These are phyloP conservation scores for Heteromurus nitidus DNA, from an alignment of 2,888 invertebrate species.

Conservation along the genomic window DNA sequence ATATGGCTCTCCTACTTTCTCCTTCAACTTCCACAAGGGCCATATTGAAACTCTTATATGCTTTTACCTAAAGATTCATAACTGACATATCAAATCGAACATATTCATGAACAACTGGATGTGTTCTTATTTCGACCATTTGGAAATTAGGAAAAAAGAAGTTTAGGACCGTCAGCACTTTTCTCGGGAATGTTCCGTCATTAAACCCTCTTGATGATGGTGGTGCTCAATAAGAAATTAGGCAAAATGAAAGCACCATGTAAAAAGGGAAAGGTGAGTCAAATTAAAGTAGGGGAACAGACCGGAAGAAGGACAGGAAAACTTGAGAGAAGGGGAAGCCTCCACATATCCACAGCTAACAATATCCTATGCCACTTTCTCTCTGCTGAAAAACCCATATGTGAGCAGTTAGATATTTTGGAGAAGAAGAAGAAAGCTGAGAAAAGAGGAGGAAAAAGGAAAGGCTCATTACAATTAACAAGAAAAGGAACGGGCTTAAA, in stretches of 20 bases:
- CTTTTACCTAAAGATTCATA: no score
- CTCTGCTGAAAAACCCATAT: neutral
- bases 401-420: no score
- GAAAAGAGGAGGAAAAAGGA: constrained; percentile 28
- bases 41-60: no score
- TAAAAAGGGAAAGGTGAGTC: constrained; percentile 45
- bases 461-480: constrained; percentile 58
- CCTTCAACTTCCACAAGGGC: no score
- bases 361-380: neutral
- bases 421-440: no score
- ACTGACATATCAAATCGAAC: no score
- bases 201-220: constrained; percentile 27
- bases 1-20: no score
- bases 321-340: no score
- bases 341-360: neutral
- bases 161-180: no score
- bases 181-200: constrained; percentile 32
- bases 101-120: no score
- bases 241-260: constrained; percentile 20
- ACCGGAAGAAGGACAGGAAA: constrained; percentile 41
- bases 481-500: constrained; percentile 53
- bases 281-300: constrained; percentile 30
- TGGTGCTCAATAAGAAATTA: constrained; percentile 36
- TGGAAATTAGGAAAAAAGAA: no score
- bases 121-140: no score